Conservation (phyloP, 2,797 vertebrate genomes). For the Tokudaia muenninki region DNA sequence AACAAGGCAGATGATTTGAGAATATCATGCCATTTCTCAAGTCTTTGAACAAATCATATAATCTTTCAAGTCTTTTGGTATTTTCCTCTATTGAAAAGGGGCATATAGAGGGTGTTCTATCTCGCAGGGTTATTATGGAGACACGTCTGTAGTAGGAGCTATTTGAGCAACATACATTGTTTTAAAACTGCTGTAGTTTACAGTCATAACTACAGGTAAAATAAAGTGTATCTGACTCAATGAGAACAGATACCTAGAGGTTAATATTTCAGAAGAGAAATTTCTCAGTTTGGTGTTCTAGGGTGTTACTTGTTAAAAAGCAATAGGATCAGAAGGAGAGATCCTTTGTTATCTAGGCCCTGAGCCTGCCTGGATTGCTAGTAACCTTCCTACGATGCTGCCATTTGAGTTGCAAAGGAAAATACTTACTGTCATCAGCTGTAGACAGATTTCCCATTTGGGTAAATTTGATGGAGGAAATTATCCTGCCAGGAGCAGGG, state of each 20-base stretch:
- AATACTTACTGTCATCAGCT: constrained; percentile 36
- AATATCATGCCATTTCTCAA: constrained; percentile 12
- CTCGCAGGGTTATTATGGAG: not conserved
- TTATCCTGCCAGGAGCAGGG: constrained; percentile 60
- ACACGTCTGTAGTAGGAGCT: not conserved
- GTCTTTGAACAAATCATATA: not conserved
- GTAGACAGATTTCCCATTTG: constrained; percentile 47
- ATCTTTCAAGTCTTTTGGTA: not conserved
- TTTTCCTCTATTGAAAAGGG: not conserved
- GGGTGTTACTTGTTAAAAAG: constrained; percentile 10
- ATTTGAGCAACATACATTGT: constrained; percentile 39
- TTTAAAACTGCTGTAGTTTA: constrained; percentile 20
- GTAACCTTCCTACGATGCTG: constrained; percentile 32
- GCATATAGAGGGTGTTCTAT: not conserved
- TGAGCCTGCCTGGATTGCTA: not conserved
- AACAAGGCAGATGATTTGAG: not conserved
- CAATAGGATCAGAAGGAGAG: constrained; percentile 3
- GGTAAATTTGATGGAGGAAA: constrained; percentile 72
- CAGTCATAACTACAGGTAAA: constrained; percentile 22
- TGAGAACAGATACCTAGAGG: constrained; percentile 8
- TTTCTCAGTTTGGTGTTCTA: constrained; percentile 3
- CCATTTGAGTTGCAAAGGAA: not conserved
- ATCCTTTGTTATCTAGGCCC: constrained; percentile 24
- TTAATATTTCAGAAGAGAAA: not conserved
- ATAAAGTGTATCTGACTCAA: not conserved